phyloP scores from a whole-genome alignment of 2,797 vertebrate species.

The Gila robusta region DNA sequence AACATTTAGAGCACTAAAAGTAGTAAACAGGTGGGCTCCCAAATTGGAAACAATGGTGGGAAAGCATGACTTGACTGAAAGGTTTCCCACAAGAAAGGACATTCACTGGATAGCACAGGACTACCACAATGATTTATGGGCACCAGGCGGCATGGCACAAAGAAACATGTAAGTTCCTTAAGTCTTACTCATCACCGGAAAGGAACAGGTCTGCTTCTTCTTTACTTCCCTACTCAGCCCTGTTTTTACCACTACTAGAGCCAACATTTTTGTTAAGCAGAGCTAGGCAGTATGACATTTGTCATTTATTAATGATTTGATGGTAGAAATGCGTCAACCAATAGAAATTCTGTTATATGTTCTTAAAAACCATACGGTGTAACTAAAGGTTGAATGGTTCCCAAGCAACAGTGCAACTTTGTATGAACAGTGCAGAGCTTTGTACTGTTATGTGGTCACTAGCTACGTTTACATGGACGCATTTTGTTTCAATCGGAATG shows the following conservation, averaged over 20 bases:
- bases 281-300: neutral
- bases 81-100: slow-evolving; percentile 51
- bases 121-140: slow-evolving; percentile 55
- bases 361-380: neutral
- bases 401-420: neutral
- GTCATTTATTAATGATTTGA: neutral
- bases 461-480: neutral
- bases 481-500: neutral
- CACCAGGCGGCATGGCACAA: slow-evolving; percentile 33
- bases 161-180: slow-evolving; percentile 41
- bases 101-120: slow-evolving; percentile 28
- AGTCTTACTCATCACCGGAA: slow-evolving; percentile 42
- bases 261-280: slow-evolving; percentile 67
- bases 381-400: neutral
- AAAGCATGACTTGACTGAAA: slow-evolving; percentile 54
- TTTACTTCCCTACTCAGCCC: neutral
- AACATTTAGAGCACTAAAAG: slow-evolving; percentile 48
- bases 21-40: slow-evolving; percentile 59
- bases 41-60: slow-evolving; percentile 59
- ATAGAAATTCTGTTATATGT: neutral
- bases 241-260: slow-evolving; percentile 60
- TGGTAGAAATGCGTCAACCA: neutral
- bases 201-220: neutral
- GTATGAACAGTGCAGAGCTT: too few relatives aligned
- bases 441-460: neutral